These are phyloP conservation scores for Latheticus oryzae DNA, from an alignment of 2,888 invertebrate genomes.

Conservation along the genomic window DNA sequence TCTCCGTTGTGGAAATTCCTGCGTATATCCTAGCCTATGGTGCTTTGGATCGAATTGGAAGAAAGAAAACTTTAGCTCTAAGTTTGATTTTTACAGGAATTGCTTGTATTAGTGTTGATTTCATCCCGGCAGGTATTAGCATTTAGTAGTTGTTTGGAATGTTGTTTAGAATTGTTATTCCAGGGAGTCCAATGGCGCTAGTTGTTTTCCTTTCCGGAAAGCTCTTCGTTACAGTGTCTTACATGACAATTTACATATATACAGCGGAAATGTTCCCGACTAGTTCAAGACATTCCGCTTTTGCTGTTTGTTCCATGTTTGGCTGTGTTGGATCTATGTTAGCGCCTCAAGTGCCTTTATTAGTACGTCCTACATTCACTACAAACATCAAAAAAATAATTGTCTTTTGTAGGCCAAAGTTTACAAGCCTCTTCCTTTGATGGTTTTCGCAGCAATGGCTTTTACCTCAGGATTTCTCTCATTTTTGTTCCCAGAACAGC, in stretches of 20 bases:
- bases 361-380: slow-evolving; percentile 64
- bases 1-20: slow-evolving; percentile 76
- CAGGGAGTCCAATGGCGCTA: slow-evolving; percentile 70
- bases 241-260: slow-evolving; percentile 49
- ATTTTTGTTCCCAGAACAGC: slow-evolving; percentile 74
- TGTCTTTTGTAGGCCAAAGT: slow-evolving; percentile 65
- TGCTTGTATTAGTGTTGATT: slow-evolving; percentile 66
- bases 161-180: too few species aligned
- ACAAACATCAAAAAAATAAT: slow-evolving; percentile 27
- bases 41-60: slow-evolving; percentile 72
- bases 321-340: slow-evolving; percentile 77
- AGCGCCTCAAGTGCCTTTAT: slow-evolving; percentile 77
- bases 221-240: slow-evolving; percentile 50
- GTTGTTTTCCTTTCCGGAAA: slow-evolving; percentile 47
- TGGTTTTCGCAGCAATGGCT: slow-evolving; percentile 71
- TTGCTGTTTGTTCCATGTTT: slow-evolving; percentile 77
- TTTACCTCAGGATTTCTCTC: slow-evolving; percentile 70
- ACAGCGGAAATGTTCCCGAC: slow-evolving; percentile 80
- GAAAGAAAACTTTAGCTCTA: slow-evolving; percentile 72
- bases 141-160: slow-evolving; percentile 2
- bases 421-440: slow-evolving; percentile 69
- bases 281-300: slow-evolving; percentile 72
- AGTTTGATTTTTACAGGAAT: slow-evolving; percentile 72
- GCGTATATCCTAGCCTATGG: slow-evolving; percentile 74
- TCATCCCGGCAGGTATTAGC: slow-evolving; percentile 12